Conservation (phyloP, 2,888 invertebrate genomes). For the Entomobrya multifasciata region DNA sequence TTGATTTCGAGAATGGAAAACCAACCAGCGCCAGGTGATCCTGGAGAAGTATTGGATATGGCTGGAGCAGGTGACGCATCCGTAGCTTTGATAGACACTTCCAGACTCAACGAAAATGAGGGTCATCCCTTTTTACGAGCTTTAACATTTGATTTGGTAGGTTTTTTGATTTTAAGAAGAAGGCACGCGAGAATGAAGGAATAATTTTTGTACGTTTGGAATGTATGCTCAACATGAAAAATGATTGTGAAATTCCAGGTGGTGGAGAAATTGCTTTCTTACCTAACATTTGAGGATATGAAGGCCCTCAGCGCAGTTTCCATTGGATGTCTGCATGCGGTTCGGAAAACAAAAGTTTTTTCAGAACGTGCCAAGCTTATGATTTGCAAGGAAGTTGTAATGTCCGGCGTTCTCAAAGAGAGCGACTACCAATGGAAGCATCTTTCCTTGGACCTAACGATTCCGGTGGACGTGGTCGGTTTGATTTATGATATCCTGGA, state of each 20-base stretch:
- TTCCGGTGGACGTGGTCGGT: constrained; percentile 45
- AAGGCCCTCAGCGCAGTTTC: constrained; percentile 52
- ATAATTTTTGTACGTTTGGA: neutral
- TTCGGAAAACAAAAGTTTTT: constrained; percentile 58
- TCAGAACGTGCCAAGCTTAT: constrained; percentile 35
- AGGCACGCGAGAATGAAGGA: too few species aligned
- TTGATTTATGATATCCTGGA: constrained; percentile 54
- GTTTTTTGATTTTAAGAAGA: too few species aligned
- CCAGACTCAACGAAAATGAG: neutral
- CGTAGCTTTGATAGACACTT: too few species aligned
- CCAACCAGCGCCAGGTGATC: too few species aligned
- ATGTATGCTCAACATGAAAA: neutral
- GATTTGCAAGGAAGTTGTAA: constrained; percentile 44
- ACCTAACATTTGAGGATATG: constrained; percentile 66
- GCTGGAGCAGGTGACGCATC: neutral
- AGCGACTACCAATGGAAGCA: constrained; percentile 48
- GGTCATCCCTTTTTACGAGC: constrained; percentile 32
- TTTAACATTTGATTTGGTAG: constrained; percentile 41
- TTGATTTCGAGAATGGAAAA: too few species aligned
- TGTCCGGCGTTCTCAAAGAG: constrained; percentile 21
- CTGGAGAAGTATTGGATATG: neutral
- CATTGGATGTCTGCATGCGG: neutral
- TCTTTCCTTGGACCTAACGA: constrained; percentile 48
- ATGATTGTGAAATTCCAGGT: constrained; percentile 42
- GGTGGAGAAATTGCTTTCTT: constrained; percentile 27